phyloP scores from a whole-genome alignment of 1,140 invertebrate genomes.

The Cydia strobilella region DNA sequence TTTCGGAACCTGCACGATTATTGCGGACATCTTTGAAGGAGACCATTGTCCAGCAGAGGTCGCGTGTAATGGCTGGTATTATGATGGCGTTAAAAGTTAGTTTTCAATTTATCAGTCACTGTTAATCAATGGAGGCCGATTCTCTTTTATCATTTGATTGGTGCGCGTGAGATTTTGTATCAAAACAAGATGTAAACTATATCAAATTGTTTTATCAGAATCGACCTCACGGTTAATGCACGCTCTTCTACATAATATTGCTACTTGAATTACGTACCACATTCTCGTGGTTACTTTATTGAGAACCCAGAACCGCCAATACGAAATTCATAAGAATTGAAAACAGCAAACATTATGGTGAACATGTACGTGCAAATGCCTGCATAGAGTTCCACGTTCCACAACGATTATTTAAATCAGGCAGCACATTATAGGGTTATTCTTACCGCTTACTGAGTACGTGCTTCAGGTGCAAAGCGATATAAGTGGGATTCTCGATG shows the following conservation, averaged over 20 bases:
- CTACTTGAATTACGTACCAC: neutral
- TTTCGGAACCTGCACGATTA: too few relatives aligned
- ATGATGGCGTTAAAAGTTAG: too few relatives aligned
- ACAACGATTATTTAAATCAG: conserved; percentile 17
- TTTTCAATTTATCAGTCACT: too few relatives aligned
- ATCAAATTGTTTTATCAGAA: too few relatives aligned
- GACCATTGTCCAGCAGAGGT: too few relatives aligned
- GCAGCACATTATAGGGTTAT: conserved; percentile 10
- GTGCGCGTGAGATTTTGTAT: too few relatives aligned
- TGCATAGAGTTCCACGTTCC: conserved; percentile 3
- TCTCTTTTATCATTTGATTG: too few relatives aligned
- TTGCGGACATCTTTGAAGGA: too few relatives aligned
- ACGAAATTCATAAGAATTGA: conserved; percentile 13
- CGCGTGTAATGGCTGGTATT: too few relatives aligned
- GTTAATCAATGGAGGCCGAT: too few relatives aligned
- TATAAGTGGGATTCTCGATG: neutral
- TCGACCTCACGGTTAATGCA: too few relatives aligned
- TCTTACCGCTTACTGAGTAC: conserved; percentile 4
- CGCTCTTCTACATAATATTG: neutral
- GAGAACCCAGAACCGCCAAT: neutral
- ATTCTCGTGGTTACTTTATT: neutral
- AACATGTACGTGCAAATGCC: conserved; percentile 18
- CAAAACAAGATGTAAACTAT: too few relatives aligned
- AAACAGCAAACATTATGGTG: conserved; percentile 13
- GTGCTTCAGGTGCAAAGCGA: neutral